Evolutionary conservation across 1,140 invertebrate genomes (phyloP).

Genomic region (Plectrocnemia conspersa): DNA sequence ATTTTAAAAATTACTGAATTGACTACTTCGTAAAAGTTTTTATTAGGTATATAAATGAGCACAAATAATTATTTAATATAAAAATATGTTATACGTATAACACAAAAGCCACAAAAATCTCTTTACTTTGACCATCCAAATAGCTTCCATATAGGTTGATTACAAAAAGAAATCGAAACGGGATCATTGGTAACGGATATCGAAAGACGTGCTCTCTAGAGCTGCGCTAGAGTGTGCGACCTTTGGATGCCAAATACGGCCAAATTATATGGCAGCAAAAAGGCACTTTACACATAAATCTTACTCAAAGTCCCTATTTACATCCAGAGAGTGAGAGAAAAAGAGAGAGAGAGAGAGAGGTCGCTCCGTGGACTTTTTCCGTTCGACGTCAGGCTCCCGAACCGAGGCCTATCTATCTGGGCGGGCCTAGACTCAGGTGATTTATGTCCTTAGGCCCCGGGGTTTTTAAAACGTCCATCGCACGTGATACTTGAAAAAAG

Average conservation of each 20-base stretch:
- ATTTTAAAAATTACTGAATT: too few relatives aligned
- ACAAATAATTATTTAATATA: too few relatives aligned
- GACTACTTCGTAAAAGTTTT: too few relatives aligned
- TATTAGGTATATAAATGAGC: too few relatives aligned
- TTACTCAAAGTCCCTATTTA: conserved; percentile 27
- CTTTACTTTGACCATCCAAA: too few relatives aligned
- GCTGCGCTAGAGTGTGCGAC: too few relatives aligned
- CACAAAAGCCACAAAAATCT: too few relatives aligned
- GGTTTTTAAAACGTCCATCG: conserved; percentile 32
- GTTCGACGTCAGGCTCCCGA: conserved; percentile 1
- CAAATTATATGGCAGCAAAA: conserved; percentile 15
- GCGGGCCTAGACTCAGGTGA: conserved; percentile 20
- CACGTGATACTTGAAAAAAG: conserved; percentile 18
- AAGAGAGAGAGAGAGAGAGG: background rate
- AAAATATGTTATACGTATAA: too few relatives aligned
- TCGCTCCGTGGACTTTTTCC: background rate
- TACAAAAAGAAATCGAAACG: too few relatives aligned
- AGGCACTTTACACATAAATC: conserved; percentile 23
- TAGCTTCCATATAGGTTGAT: too few relatives aligned
- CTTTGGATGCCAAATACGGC: background rate
- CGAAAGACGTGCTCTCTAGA: too few relatives aligned
- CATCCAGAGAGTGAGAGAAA: background rate
- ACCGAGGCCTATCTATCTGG: conserved; percentile 16
- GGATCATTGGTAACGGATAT: too few relatives aligned
- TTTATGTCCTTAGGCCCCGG: conserved; percentile 28